Evolutionary conservation across 2,888 invertebrate species (phyloP).

Genomic region (Biston betularia): DNA sequence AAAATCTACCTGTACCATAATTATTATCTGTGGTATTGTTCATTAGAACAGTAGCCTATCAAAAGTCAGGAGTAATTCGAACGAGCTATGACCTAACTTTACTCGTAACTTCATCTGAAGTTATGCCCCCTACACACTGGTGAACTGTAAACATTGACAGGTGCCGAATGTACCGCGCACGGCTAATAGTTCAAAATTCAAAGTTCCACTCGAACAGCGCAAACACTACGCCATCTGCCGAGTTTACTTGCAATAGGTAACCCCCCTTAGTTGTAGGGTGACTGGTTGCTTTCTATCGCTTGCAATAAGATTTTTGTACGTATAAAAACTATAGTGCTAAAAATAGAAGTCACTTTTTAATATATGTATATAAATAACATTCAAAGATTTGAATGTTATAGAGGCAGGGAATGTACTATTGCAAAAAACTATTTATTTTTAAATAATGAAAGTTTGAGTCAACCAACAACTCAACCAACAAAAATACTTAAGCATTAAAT

Average conservation of each 20-base stretch:
- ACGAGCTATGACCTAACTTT: constrained; percentile 11
- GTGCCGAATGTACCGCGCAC: constrained; percentile 64
- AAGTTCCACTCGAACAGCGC: constrained; percentile 77
- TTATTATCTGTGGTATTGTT: background rate
- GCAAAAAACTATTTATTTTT: too few relatives aligned
- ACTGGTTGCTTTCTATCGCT: constrained; percentile 51
- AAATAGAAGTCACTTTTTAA: too few relatives aligned
- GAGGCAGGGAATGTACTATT: too few relatives aligned
- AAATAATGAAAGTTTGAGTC: too few relatives aligned
- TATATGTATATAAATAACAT: too few relatives aligned
- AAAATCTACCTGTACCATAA: too few relatives aligned
- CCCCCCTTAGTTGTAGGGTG: constrained; percentile 50
- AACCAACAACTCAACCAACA: too few relatives aligned
- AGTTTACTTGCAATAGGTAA: constrained; percentile 55
- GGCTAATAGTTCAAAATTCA: constrained; percentile 83
- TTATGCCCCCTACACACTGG: constrained; percentile 47
- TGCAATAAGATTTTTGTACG: background rate
- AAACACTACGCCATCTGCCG: constrained; percentile 85
- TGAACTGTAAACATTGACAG: constrained; percentile 70
- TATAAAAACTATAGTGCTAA: too few relatives aligned
- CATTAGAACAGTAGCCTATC: constrained; percentile 5
- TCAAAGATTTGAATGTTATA: too few relatives aligned
- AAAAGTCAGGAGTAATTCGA: background rate
- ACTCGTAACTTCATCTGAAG: constrained; percentile 29
- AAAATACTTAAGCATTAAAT: too few relatives aligned